Conservation (phyloP, 2,888 invertebrate species). For the Eupithecia subumbrata region DNA sequence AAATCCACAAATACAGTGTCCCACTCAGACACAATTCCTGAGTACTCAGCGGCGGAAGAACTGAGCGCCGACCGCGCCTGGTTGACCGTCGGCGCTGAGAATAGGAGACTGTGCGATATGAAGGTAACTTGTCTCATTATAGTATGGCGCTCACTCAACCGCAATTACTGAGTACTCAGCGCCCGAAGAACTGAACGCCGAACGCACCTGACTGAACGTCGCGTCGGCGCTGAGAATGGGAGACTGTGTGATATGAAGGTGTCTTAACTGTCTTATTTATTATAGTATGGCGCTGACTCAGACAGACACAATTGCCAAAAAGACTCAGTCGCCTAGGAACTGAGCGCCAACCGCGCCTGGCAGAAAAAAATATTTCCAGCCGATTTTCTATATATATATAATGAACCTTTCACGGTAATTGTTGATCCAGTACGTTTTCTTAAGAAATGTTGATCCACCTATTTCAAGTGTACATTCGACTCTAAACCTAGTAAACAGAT, state of each 20-base stretch:
- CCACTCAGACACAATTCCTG: slow-evolving; percentile 87
- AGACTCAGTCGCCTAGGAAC: slow-evolving; percentile 90
- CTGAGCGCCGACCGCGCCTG: slow-evolving; percentile 88
- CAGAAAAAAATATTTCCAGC: slow-evolving; percentile 58
- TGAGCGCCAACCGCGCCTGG: slow-evolving; percentile 89
- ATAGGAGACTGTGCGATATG: slow-evolving; percentile 89
- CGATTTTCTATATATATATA: too few species aligned
- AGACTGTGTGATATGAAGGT: slow-evolving; percentile 91
- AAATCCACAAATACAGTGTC: slow-evolving; percentile 70
- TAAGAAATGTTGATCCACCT: too few species aligned
- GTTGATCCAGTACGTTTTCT: too few species aligned
- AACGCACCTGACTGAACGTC: slow-evolving; percentile 90
- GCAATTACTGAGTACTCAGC: slow-evolving; percentile 90
- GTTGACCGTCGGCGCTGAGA: slow-evolving; percentile 84
- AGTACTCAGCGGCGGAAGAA: slow-evolving; percentile 91
- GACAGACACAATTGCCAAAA: slow-evolving; percentile 89
- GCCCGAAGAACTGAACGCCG: slow-evolving; percentile 89
- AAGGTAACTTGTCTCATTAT: slow-evolving; percentile 76
- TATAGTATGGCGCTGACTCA: slow-evolving; percentile 41
- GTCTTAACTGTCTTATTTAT: background rate
- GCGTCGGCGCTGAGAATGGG: slow-evolving; percentile 46
- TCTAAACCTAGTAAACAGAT: too few species aligned
- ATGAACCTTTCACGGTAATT: too few species aligned
- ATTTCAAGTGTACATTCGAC: too few species aligned
- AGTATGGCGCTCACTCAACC: slow-evolving; percentile 62